Conservation (phyloP, 2,113 vertebrate genomes). For the Hyaena hyaena region DNA sequence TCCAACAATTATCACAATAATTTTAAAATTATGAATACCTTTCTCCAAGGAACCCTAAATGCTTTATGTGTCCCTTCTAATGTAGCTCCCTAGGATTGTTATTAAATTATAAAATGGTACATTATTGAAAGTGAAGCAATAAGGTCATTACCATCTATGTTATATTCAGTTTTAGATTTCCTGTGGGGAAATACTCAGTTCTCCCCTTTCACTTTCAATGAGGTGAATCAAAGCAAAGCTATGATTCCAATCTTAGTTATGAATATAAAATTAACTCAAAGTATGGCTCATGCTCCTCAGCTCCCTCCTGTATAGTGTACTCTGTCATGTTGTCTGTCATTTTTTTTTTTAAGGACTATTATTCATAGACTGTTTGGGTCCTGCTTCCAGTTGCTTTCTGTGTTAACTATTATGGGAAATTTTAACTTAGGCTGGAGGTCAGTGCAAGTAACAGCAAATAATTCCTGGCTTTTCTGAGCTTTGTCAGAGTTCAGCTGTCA, state of each 20-base stretch:
- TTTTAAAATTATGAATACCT: slow-evolving; percentile 57
- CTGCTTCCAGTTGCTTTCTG: not conserved
- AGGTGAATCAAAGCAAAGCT: slow-evolving; percentile 48
- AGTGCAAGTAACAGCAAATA: not conserved
- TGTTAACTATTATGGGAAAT: slow-evolving; percentile 18
- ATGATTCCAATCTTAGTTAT: slow-evolving; percentile 56
- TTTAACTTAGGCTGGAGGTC: slow-evolving; percentile 1
- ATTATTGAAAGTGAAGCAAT: slow-evolving; percentile 69
- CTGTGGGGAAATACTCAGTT: slow-evolving; percentile 39
- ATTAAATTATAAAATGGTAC: slow-evolving; percentile 70
- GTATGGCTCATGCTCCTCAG: not conserved
- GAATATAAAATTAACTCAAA: slow-evolving; percentile 71
- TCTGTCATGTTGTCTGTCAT: not conserved
- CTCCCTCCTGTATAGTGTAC: not conserved
- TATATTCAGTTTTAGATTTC: slow-evolving; percentile 67
- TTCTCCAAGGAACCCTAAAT: slow-evolving; percentile 60
- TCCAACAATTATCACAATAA: slow-evolving; percentile 56
- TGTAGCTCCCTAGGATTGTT: slow-evolving; percentile 37
- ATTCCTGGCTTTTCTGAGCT: not conserved
- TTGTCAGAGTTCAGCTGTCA: not conserved
- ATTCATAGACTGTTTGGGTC: not conserved
- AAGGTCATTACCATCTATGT: slow-evolving; percentile 35
- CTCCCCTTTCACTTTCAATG: slow-evolving; percentile 33
- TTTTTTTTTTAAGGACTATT: slow-evolving; percentile 38
- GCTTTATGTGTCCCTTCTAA: slow-evolving; percentile 31